Evolutionary conservation across 2,888 invertebrate species (phyloP).

Genomic region (Candidula unifasciata): DNA sequence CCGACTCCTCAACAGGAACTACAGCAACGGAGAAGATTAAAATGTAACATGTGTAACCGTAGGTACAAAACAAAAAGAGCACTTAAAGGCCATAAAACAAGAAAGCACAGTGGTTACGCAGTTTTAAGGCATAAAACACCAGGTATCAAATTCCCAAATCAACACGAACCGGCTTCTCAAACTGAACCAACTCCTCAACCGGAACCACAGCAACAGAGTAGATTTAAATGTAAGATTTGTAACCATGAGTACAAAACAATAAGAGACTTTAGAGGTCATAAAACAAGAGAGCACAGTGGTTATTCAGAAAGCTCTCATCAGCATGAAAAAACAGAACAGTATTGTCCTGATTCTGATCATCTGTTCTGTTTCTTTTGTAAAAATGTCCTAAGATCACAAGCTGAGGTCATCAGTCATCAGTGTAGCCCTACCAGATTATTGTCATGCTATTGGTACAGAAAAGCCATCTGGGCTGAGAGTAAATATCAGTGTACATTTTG

Average conservation of each 20-base stretch:
- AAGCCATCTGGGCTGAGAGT: constrained; percentile 4
- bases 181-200: not conserved
- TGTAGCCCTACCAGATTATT: not conserved
- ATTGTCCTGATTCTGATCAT: not conserved
- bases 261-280: not conserved
- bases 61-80: not conserved
- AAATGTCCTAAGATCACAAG: not conserved
- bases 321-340: not conserved
- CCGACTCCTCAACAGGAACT: not conserved
- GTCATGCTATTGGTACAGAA: not conserved
- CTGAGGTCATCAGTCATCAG: not conserved
- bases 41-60: not conserved
- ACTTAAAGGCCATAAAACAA: not conserved
- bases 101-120: not conserved
- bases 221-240: not conserved
- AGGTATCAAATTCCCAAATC: not conserved
- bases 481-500: not conserved
- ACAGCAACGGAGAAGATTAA: not conserved
- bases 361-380: constrained; percentile 11
- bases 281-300: not conserved
- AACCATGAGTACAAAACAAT: not conserved
- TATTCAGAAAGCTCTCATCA: not conserved
- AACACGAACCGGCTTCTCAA: not conserved
- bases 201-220: not conserved
- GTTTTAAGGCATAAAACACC: not conserved